Percentiles rank a stretch among this genome's conserved stretches.
Evolutionary conservation across 2,113 vertebrate genomes (phyloP).

Genomic region (Athene cunicularia): DNA sequence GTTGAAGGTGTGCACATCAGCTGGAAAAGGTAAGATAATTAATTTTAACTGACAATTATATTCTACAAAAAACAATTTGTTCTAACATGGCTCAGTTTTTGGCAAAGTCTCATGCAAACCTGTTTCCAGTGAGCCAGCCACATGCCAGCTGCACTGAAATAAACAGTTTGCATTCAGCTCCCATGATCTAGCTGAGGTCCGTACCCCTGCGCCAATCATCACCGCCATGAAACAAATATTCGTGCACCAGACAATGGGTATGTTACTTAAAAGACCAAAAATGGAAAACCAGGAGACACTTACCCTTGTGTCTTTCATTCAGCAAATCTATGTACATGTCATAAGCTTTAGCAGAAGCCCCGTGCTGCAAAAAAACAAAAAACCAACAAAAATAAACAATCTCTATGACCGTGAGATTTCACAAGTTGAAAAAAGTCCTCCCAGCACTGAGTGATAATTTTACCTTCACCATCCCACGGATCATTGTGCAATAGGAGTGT

Average conservation of each 20-base stretch:
- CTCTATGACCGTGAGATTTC: neutral
- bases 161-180: constrained; percentile 69
- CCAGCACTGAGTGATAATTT: neutral
- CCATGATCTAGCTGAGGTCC: constrained; percentile 72
- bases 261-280: neutral
- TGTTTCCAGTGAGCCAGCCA: constrained; percentile 20
- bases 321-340: constrained; percentile 83
- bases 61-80: neutral
- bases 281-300: constrained; percentile 27
- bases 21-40: constrained; percentile 61
- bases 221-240: neutral
- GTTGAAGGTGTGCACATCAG: constrained; percentile 89
- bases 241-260: rapidly evolving
- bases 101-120: constrained; percentile 47
- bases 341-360: constrained; percentile 81
- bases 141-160: neutral
- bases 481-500: constrained; percentile 87
- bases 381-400: neutral
- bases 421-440: neutral
- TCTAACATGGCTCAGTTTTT: constrained; percentile 44
- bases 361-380: constrained; percentile 74
- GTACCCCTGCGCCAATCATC: constrained; percentile 74
- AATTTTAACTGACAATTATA: neutral
- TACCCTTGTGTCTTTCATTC: constrained; percentile 87
- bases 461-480: constrained; percentile 96